Conservation (phyloP, 1,140 invertebrate genomes). For the Pseudoatta argentina region DNA sequence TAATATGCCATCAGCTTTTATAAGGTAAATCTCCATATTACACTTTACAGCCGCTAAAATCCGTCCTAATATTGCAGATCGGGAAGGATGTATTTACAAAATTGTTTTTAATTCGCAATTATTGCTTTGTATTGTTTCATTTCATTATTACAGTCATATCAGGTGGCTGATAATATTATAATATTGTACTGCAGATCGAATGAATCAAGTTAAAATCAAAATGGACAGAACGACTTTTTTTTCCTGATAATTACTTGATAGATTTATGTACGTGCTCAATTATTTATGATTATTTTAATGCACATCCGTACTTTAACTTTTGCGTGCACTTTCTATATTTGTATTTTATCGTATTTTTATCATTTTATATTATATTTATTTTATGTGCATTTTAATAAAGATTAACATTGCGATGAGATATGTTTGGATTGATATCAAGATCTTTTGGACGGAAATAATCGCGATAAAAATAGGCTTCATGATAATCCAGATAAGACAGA, state of each 20-base stretch:
- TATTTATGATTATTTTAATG: constrained; percentile 18
- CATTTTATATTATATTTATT: constrained; percentile 2
- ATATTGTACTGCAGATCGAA: background rate
- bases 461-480: background rate
- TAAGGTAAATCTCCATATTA: background rate
- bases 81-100: background rate
- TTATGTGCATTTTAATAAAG: background rate
- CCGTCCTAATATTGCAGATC: background rate
- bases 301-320: background rate
- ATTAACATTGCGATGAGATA: constrained; percentile 14
- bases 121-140: background rate
- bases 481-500: constrained; percentile 14
- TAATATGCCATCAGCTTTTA: background rate
- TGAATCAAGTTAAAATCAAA: constrained; percentile 3
- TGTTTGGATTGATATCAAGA: constrained; percentile 7
- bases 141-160: too few relatives aligned
- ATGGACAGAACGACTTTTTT: background rate
- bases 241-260: constrained; percentile 1
- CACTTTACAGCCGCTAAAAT: constrained; percentile 39
- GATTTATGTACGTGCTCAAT: background rate
- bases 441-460: background rate
- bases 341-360: background rate
- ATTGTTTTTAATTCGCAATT: background rate
- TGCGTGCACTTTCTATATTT: background rate
- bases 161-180: background rate